Evolutionary conservation across 2,797 vertebrate species (phyloP), one percentile per base, ranked within the genome.

Genomic region (Distichodus sexfasciatus): DNA sequence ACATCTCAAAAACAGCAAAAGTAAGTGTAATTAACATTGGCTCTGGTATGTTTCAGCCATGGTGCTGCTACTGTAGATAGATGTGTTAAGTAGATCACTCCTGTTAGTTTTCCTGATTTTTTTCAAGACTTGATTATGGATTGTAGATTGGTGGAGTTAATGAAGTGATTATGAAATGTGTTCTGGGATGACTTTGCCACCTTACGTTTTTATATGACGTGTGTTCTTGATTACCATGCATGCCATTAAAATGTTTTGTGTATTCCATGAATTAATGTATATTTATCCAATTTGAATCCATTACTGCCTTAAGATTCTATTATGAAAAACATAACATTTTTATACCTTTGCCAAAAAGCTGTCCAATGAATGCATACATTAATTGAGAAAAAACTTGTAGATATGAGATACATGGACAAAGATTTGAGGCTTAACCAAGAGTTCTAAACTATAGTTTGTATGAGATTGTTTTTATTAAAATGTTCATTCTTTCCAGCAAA

Each of bases 271-370:
- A 40, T 65, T 69, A 43, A 17, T 50, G 55, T 75, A 47, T 40
- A 72, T 78, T 72, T 44, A 24, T 35, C 58, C 48, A 55, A 73
- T 61, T 26, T 66, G 53, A 76, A 68, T 48, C 57, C 46, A 60
- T 68, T 67, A 54, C 59, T 74, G 77, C 74, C 77, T 79, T 71
- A 79, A 60, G 29, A n/a, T 28, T 0, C 64, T 65, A 78, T 70
- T 54, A 72, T 67, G 50, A 55, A 36, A 40, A 51, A 72, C 11
- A 65, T 12, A 61, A 46, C 31, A 62, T 29, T 68, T 75, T 72
- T 73, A 73, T 72, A 71, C 35, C 67, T 73, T 71, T 75, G 70
- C 59, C 66, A 72, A 62, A 66, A 69, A 74, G 63, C 51, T 47
- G 48, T 40, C 61, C 64, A 41, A 15, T 70, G 23, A 69, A 66